Base-by-base conservation (phyloP, 2,888 invertebrate genomes). In the Trachelus iudaicus region DNA sequence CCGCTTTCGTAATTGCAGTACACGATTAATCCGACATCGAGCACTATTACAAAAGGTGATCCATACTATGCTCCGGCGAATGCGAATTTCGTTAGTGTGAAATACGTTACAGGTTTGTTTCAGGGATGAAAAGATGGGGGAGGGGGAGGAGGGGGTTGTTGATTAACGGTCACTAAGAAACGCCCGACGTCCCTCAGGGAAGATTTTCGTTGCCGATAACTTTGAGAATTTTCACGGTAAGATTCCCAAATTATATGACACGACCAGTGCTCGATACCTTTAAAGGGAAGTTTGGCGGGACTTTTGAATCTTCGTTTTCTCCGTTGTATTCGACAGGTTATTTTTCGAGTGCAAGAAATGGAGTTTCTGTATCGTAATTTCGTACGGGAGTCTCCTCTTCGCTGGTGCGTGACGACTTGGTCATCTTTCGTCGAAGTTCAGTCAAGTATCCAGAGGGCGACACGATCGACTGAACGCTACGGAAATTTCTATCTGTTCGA, bases 91-190 rank as follows among this genome's bases (percentile, higher is more conserved):
- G 75, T 69, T 77, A 23, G 69, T 11, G n/a, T 68, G 33, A 35
- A 31, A 34, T 37, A 23, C 37, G 74, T 75, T 75, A 69, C 71
- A 33, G 73, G 74, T 68, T 81, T 80, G 76, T 80, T 76, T 23
- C 56, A 75, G 68, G 34, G n/a, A 73, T 37, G 76, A 81, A 77
- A 79, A 80, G 75, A n/a, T n/a, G n/a, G n/a, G n/a, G n/a, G n/a
- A n/a, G n/a, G n/a, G n/a, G n/a, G n/a, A n/a, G n/a, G n/a, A 79
- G 75, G 81, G 82, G 37, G 77, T 85, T 83, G 86, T 86, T 79
- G 86, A 86, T 83, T 85, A 81, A 79, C 76, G 79, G 79, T 80
- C 78, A 75, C 76, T 78, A 84, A 85, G 83, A 81, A 85, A 82
- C 77, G 78, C 73, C 12, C 31, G 33, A 31, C 23, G 34, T 77